Percentiles rank a stretch among this genome's conserved stretches.
Conservation (phyloP, 2,797 vertebrate genomes). For the Liasis olivaceus region DNA sequence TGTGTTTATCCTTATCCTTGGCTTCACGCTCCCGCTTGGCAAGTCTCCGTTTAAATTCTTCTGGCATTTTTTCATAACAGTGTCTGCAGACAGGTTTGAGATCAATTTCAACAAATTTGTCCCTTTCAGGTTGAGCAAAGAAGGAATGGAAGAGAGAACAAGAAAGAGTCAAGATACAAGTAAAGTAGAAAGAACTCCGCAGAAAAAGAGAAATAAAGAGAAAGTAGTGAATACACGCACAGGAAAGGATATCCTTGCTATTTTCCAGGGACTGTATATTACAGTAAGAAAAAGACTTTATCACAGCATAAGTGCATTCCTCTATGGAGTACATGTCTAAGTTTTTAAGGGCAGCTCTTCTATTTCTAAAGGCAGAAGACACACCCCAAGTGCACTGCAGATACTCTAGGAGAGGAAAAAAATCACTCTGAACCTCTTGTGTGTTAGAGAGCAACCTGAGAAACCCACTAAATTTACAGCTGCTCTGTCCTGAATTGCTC, state of each 20-base stretch:
- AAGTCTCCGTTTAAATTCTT: constrained; percentile 92
- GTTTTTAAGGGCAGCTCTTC: background rate
- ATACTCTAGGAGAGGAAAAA: background rate
- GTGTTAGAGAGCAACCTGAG: background rate
- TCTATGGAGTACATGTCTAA: background rate
- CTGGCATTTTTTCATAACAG: constrained; percentile 96
- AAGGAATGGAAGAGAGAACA: constrained; percentile 71
- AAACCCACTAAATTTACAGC: background rate
- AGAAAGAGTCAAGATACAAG: constrained; percentile 64
- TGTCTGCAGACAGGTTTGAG: constrained; percentile 98
- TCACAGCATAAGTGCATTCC: background rate
- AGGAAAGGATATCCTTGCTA: background rate
- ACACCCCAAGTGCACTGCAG: background rate
- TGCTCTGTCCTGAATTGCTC: background rate
- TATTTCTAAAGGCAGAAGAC: background rate
- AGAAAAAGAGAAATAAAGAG: constrained; percentile 47
- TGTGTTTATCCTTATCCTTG: constrained; percentile 89
- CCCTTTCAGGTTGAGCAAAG: constrained; percentile 78
- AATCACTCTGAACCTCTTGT: background rate
- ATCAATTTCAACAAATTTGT: constrained; percentile 99
- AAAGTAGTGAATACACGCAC: constrained; percentile 17
- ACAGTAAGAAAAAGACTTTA: background rate
- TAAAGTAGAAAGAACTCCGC: constrained; percentile 41
- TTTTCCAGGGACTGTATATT: background rate
- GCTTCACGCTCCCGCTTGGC: constrained; percentile 89